Evolutionary conservation across 2,888 invertebrate species (phyloP).

Genomic region (Vannuccia rotundouncinata): DNA sequence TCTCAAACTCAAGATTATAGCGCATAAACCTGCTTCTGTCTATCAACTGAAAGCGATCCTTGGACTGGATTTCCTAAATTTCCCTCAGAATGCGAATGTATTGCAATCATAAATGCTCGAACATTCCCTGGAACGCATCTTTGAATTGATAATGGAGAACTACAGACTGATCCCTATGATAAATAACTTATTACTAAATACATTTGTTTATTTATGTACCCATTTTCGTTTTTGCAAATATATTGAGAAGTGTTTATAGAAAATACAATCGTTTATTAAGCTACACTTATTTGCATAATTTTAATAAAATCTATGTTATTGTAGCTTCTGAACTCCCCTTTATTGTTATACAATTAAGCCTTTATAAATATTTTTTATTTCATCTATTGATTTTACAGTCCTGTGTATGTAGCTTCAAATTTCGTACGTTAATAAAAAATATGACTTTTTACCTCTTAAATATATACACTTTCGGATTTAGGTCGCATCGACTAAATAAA

Average conservation of each 20-base stretch:
- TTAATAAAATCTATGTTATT: constrained; percentile 2
- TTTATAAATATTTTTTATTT: too few relatives aligned
- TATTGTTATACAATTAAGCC: too few relatives aligned
- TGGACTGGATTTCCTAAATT: not conserved
- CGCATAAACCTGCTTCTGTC: not conserved
- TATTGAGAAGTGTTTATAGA: not conserved
- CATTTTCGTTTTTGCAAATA: not conserved
- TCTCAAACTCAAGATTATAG: not conserved
- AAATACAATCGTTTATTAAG: not conserved
- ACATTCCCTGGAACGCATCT: not conserved
- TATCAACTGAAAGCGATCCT: not conserved
- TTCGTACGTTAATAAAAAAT: too few relatives aligned
- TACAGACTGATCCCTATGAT: not conserved
- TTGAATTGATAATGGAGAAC: not conserved
- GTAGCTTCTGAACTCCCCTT: not conserved
- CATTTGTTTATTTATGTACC: not conserved
- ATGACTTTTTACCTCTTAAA: too few relatives aligned
- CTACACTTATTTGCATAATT: not conserved
- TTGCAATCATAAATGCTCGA: not conserved
- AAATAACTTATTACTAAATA: not conserved
- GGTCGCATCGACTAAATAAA: too few relatives aligned
- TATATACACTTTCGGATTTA: too few relatives aligned
- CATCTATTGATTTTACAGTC: too few relatives aligned
- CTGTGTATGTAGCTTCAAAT: too few relatives aligned
- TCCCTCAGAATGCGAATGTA: not conserved